These are phyloP conservation scores for Catocala sponsa DNA, from an alignment of 2,888 invertebrate genomes.

Conservation along the genomic window DNA sequence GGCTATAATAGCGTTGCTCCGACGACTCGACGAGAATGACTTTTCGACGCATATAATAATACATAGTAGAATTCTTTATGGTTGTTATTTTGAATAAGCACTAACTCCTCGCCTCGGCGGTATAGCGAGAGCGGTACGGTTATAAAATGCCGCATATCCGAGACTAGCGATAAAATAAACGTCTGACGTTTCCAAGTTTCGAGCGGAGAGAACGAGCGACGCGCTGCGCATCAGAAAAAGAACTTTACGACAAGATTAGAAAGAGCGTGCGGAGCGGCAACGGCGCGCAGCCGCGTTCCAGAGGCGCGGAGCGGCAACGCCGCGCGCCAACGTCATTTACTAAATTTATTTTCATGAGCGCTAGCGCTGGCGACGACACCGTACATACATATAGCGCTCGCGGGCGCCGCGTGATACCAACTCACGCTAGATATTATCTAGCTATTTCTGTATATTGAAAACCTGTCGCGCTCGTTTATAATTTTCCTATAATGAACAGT, in stretches of 20 bases:
- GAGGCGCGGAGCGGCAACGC: constrained; percentile 81
- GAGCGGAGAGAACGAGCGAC: constrained; percentile 83
- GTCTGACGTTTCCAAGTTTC: constrained; percentile 86
- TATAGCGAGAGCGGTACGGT: constrained; percentile 72
- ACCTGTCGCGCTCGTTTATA: constrained; percentile 65
- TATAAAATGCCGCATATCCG: constrained; percentile 82
- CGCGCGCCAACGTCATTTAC: constrained; percentile 85
- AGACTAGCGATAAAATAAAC: constrained; percentile 85
- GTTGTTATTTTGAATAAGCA: constrained; percentile 80
- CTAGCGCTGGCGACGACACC: constrained; percentile 84
- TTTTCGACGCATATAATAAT: constrained; percentile 60
- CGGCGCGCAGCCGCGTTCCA: constrained; percentile 85
- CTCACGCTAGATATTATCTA: constrained; percentile 72
- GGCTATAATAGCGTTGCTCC: constrained; percentile 68
- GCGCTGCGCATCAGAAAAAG: constrained; percentile 87
- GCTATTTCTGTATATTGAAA: constrained; percentile 73
- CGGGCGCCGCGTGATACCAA: constrained; percentile 73
- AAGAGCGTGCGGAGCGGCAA: constrained; percentile 86
- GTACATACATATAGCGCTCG: constrained; percentile 67
- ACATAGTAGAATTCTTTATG: constrained; percentile 73
- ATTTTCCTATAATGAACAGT: constrained; percentile 60
- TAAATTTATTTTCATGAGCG: constrained; percentile 88
- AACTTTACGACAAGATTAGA: constrained; percentile 89
- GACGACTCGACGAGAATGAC: constrained; percentile 57
- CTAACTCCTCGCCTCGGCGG: constrained; percentile 68